Evolutionary conservation across 2,888 invertebrate species (phyloP), one percentile per base, ranked within the genome.

Genomic region (Melinaea marsaeus): DNA sequence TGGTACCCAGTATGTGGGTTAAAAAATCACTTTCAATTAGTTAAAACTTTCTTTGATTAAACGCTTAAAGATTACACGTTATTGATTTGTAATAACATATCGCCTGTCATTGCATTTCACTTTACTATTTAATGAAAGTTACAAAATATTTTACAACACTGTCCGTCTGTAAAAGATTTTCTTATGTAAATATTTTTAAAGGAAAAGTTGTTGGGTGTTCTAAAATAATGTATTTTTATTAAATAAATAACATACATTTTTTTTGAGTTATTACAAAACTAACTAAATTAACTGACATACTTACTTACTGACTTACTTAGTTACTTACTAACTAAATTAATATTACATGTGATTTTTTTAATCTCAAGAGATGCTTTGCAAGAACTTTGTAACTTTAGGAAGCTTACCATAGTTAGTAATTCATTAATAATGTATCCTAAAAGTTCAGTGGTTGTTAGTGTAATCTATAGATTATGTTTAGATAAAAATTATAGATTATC

Each of bases 1-100:
- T 22, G 22, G 22, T 22, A 22, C 22, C 62, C 71, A 68, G 69
- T 74, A 77, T 76, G 74, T 73, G 74, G 75, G 78, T 75, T 74
- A 9, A 75, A 71, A 72, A 74, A 74, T 77, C 75, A 74, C 76
- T 79, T 79, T 79, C 76, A 69, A 73, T 75, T 51, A 51, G 5
- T 22, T 51, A 9, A 51, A 51, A 51, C 32, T 51, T 51, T 51
- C 51, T 64, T 61, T 66, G 58, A 64, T 60, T 64, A 59, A 62
- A 57, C 59, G 42, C 48, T 60, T 57, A 56, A 57, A 58, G 51
- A 58, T 51, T 47, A 58, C 55, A 59, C 34, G 59, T 51, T 51
- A 51, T 51, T 51, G 51, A 51, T 6, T 51, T 51, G 32, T 51
- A n/a, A 51, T 22, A 11, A 22, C 22, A n/a, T 51, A 32, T 51